phyloP scores from a whole-genome alignment of 2,888 invertebrate genomes.

The Xestia rhomboidea region DNA sequence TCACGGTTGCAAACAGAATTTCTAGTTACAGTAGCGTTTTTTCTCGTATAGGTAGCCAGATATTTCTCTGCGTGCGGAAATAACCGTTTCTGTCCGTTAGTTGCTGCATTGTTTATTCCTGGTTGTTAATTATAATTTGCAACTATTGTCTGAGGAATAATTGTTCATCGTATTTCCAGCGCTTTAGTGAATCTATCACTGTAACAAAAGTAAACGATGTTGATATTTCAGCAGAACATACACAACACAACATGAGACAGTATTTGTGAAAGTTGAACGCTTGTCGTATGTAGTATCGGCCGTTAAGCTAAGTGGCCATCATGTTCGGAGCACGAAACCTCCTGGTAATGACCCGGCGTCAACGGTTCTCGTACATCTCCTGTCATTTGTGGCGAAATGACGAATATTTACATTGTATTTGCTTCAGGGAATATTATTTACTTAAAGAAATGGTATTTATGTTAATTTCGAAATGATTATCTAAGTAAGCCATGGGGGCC shows the following conservation, averaged over 20 bases:
- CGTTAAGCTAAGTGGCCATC: slow-evolving; percentile 60
- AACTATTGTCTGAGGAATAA: background rate
- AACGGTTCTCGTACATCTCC: slow-evolving; percentile 45
- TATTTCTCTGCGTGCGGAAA: too few species aligned
- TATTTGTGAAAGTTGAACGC: slow-evolving; percentile 29
- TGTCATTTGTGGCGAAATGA: slow-evolving; percentile 54
- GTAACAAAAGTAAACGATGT: slow-evolving; percentile 19
- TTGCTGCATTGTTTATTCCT: background rate
- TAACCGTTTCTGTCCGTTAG: background rate
- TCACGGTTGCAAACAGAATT: too few species aligned
- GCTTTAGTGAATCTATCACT: slow-evolving; percentile 3
- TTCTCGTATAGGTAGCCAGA: too few species aligned
- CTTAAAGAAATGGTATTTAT: too few species aligned
- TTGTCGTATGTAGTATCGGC: slow-evolving; percentile 34
- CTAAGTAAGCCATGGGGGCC: slow-evolving; percentile 56
- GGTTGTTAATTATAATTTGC: background rate
- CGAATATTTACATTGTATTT: slow-evolving; percentile 38
- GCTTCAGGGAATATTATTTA: slow-evolving; percentile 11
- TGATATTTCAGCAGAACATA: slow-evolving; percentile 13
- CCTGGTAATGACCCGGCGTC: slow-evolving; percentile 59
- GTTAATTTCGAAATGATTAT: background rate
- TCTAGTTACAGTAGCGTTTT: too few species aligned
- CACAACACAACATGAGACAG: slow-evolving; percentile 21
- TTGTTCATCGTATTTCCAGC: background rate
- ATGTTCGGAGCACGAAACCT: slow-evolving; percentile 56